Conservation (phyloP, 2,113 vertebrate genomes). For the Abramis brama region DNA sequence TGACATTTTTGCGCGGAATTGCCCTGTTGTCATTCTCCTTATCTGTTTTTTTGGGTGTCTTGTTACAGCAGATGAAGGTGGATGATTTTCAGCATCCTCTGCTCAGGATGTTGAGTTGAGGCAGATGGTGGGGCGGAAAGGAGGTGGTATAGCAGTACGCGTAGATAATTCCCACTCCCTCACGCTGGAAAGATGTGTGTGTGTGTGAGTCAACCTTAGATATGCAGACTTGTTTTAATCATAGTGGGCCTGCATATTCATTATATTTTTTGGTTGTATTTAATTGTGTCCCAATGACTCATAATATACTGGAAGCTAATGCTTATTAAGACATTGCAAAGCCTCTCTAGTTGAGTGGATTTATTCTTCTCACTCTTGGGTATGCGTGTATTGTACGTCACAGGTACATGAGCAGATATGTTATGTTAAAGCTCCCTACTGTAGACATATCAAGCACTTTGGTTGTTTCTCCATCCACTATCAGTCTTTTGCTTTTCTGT, state of each 20-base stretch:
- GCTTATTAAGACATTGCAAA: constrained; percentile 13
- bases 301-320: constrained; percentile 4
- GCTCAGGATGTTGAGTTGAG: constrained; percentile 1
- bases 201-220: constrained; percentile 25
- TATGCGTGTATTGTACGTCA: constrained; percentile 5
- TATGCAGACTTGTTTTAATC: neutral
- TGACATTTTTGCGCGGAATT: too few relatives aligned
- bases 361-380: neutral
- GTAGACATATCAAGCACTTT: neutral
- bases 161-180: constrained; percentile 23
- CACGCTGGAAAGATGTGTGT: neutral
- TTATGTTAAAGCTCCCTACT: neutral
- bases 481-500: neutral
- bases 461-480: neutral
- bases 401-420: neutral
- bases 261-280: constrained; percentile 13
- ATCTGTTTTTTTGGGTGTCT: neutral
- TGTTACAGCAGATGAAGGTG: neutral
- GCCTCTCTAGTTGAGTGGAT: constrained; percentile 19
- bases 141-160: constrained; percentile 3
- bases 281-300: constrained; percentile 16
- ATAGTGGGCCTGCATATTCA: neutral
- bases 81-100: constrained; percentile 11
- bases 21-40: neutral
- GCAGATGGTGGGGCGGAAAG: constrained; percentile 39